phyloP scores from a whole-genome alignment of 1,140 invertebrate species.

The Drusus annulatus region DNA sequence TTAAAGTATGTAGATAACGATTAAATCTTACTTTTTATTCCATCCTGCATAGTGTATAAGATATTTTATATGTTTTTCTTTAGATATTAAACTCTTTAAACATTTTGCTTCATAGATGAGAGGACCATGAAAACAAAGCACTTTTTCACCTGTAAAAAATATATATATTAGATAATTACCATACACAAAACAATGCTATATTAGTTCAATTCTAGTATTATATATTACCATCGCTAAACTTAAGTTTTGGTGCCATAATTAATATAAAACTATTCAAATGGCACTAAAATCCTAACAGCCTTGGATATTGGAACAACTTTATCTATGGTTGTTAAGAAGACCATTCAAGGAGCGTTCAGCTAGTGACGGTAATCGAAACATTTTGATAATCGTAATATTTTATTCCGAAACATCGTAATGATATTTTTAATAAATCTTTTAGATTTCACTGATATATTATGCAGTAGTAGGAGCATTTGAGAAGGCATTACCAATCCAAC shows the following conservation, averaged over 20 bases:
- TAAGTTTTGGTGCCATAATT: slow-evolving; percentile 70
- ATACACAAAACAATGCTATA: background rate
- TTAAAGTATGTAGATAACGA: background rate
- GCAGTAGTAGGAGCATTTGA: no score
- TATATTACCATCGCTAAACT: slow-evolving; percentile 77
- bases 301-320: no score
- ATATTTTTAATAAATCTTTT: no score
- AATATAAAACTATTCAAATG: background rate
- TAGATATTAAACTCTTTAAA: slow-evolving; percentile 85
- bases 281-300: no score
- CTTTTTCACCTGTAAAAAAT: slow-evolving; percentile 85
- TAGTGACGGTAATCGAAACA: no score
- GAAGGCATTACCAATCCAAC: no score
- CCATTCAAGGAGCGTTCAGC: no score
- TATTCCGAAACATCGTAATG: no score
- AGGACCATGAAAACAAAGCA: slow-evolving; percentile 96
- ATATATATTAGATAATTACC: background rate
- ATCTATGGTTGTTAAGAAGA: no score
- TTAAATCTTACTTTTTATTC: slow-evolving; percentile 91
- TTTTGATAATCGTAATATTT: no score
- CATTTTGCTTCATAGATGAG: slow-evolving; percentile 97
- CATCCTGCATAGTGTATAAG: slow-evolving; percentile 97
- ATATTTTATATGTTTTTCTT: slow-evolving; percentile 91
- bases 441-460: no score
- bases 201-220: background rate